A percentile compares a stretch with the other conserved stretches of the same genome.
phyloP scores from a whole-genome alignment of 2,888 invertebrate species.

The Unio pictorum region DNA sequence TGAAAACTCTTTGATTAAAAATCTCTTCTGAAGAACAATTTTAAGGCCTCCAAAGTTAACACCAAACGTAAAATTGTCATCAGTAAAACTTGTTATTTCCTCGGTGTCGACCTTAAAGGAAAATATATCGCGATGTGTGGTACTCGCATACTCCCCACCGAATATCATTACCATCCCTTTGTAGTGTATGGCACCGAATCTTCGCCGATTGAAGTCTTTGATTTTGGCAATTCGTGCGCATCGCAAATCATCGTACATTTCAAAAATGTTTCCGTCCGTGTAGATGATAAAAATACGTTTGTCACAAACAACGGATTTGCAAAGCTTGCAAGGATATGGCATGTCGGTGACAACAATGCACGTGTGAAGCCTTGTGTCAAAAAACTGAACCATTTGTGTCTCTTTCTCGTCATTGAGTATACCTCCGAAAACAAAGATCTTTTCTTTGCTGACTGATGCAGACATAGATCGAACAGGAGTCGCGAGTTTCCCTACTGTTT shows the following conservation, averaged over 20 bases:
- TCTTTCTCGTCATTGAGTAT: slow-evolving; percentile 45
- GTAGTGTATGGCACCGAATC: slow-evolving; percentile 45
- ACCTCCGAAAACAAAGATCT: slow-evolving; percentile 53
- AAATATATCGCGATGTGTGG: slow-evolving; percentile 41
- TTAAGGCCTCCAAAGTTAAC: slow-evolving; percentile 52
- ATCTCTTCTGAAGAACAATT: slow-evolving; percentile 51
- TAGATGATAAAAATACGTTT: slow-evolving; percentile 46
- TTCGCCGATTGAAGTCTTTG: slow-evolving; percentile 40
- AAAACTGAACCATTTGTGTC: slow-evolving; percentile 50
- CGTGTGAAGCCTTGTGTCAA: slow-evolving; percentile 43
- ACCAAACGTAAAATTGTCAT: slow-evolving; percentile 38
- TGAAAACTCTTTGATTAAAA: slow-evolving; percentile 18
- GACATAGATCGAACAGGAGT: slow-evolving; percentile 47
- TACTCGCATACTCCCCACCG: slow-evolving; percentile 44
- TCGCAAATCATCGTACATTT: slow-evolving; percentile 34
- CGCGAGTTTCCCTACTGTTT: slow-evolving; percentile 31
- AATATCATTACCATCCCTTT: slow-evolving; percentile 41
- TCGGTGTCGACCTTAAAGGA: slow-evolving; percentile 42
- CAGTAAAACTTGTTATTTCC: slow-evolving; percentile 22
- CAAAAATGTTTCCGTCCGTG: slow-evolving; percentile 48
- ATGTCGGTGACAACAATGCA: slow-evolving; percentile 37
- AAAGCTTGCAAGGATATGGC: slow-evolving; percentile 46
- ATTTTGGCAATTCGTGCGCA: slow-evolving; percentile 38
- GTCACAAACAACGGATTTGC: slow-evolving; percentile 47
- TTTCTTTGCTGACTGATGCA: slow-evolving; percentile 47